Evolutionary conservation across 2,113 vertebrate species (phyloP).

Genomic region (Nannobrachium achirus): DNA sequence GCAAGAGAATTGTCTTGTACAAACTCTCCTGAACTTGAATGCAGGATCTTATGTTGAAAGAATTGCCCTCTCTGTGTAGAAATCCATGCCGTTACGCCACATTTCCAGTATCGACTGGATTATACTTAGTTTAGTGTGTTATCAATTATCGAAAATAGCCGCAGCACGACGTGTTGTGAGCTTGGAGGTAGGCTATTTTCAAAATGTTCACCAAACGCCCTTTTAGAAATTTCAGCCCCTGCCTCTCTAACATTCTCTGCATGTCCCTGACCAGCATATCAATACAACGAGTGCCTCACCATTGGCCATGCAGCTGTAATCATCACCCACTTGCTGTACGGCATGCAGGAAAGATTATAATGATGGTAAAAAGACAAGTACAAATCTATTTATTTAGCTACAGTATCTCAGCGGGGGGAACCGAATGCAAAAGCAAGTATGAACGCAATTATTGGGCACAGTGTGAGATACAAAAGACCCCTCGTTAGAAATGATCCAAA

Average conservation of each 20-base stretch:
- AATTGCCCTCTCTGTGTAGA: no score
- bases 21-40: no score
- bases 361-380: background rate
- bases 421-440: background rate
- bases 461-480: background rate
- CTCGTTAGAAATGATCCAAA: background rate
- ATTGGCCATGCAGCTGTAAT: background rate
- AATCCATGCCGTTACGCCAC: no score
- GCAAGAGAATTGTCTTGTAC: no score
- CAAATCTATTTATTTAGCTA: background rate
- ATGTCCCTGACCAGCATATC: background rate
- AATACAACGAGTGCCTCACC: background rate
- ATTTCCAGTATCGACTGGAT: no score
- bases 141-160: no score
- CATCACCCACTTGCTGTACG: background rate
- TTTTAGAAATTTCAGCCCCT: no score
- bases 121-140: no score
- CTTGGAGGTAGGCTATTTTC: no score
- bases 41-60: no score
- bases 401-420: background rate
- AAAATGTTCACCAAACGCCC: no score
- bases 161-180: no score
- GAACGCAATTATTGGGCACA: background rate
- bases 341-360: constrained; percentile 5
- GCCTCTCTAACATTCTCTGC: background rate